A percentile compares a stretch with the other conserved stretches of the same genome.
Evolutionary conservation across 92 coral and sea anemone genomes (phyloP).

Genomic region (Porites evermanni): DNA sequence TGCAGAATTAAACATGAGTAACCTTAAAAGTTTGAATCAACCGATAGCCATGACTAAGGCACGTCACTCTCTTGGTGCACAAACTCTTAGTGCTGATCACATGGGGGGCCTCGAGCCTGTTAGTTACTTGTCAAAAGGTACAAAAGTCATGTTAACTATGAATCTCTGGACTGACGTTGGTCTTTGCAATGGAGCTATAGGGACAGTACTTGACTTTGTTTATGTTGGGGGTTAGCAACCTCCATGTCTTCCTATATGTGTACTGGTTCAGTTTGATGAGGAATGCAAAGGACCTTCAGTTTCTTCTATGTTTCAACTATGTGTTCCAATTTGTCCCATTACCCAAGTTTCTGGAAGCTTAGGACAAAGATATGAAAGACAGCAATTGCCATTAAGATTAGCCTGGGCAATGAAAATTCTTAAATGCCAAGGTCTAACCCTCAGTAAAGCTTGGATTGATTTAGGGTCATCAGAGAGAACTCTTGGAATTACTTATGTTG

Average conservation of each 20-base stretch:
- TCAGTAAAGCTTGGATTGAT: slow-evolving; percentile 62
- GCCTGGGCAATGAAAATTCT: slow-evolving; percentile 69
- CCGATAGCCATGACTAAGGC: slow-evolving; percentile 57
- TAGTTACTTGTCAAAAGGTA: slow-evolving; percentile 23
- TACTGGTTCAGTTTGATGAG: slow-evolving; percentile 58
- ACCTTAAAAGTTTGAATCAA: slow-evolving; percentile 23
- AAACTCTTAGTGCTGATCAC: no score
- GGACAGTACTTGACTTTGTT: slow-evolving; percentile 47
- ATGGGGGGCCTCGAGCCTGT: slow-evolving; percentile 31
- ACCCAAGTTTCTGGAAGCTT: slow-evolving; percentile 44
- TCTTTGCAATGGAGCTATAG: slow-evolving; percentile 60
- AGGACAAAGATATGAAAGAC: slow-evolving; percentile 53
- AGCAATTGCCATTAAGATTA: slow-evolving; percentile 57
- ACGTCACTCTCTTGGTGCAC: slow-evolving; percentile 26
- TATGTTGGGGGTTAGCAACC: slow-evolving; percentile 56
- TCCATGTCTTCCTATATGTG: slow-evolving; percentile 64
- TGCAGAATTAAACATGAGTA: slow-evolving; percentile 13
- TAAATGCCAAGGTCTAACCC: slow-evolving; percentile 62
- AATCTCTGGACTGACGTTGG: slow-evolving; percentile 51
- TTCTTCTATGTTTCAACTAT: slow-evolving; percentile 37
- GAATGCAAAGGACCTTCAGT: slow-evolving; percentile 55
- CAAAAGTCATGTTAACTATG: slow-evolving; percentile 54
- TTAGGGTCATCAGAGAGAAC: slow-evolving; percentile 54
- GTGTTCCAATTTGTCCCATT: slow-evolving; percentile 55
- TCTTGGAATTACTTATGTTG: slow-evolving; percentile 69